These are phyloP conservation scores for Corythoichthys haematopterus DNA, from an alignment of 2,113 vertebrate species.

Conservation along the genomic window DNA sequence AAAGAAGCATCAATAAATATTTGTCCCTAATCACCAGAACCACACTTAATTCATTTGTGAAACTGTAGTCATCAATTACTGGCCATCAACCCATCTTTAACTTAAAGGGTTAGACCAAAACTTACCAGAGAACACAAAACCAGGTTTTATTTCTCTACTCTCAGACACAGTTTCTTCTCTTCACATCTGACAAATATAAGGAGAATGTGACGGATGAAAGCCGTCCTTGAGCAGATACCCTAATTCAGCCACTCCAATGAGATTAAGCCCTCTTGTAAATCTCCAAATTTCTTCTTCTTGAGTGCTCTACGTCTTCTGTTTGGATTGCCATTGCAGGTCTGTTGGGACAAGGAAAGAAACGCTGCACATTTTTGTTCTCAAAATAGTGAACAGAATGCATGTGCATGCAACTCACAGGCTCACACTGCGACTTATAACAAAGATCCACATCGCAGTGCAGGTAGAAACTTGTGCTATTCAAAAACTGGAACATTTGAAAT, in stretches of 20 bases:
- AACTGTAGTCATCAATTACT: background rate
- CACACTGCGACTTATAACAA: background rate
- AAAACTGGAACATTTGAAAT: constrained; percentile 19
- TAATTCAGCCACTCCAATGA: background rate
- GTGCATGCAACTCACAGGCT: constrained; percentile 8
- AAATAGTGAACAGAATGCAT: background rate
- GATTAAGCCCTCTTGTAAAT: background rate
- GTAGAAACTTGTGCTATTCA: background rate
- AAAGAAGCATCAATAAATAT: too few species aligned
- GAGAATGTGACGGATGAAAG: background rate
- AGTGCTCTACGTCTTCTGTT: background rate
- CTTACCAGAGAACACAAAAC: constrained; percentile 1
- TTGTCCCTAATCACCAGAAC: background rate
- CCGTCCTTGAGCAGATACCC: background rate
- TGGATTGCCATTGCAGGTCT: background rate
- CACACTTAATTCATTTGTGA: background rate
- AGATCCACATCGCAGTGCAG: constrained; percentile 22
- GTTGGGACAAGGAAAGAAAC: too few species aligned
- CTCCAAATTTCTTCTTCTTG: background rate
- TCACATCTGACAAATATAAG: background rate
- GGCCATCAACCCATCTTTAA: background rate
- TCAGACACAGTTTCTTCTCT: background rate
- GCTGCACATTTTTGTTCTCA: background rate
- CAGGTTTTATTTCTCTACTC: background rate
- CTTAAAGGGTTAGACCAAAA: background rate